Evolutionary conservation across 1,140 invertebrate species (phyloP).

Genomic region (Hyphantria cunea): DNA sequence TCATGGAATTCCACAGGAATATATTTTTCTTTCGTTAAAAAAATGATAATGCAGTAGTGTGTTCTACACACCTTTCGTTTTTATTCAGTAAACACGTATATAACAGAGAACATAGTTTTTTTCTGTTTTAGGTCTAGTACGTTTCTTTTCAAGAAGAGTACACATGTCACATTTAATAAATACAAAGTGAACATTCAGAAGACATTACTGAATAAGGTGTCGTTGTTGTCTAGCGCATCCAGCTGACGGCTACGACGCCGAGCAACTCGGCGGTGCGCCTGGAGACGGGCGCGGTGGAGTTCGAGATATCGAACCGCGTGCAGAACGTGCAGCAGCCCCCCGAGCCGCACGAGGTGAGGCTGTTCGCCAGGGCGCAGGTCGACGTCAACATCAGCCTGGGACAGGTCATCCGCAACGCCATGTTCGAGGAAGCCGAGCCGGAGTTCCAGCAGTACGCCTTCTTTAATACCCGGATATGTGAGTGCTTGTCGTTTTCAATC

Average conservation of each 20-base stretch:
- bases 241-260: conserved; percentile 98
- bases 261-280: conserved; percentile 97
- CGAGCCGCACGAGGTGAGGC: conserved; percentile 86
- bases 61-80: too few relatives aligned
- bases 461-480: conserved; percentile 95
- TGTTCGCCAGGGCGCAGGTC: conserved; percentile 95
- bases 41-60: too few relatives aligned
- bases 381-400: conserved; percentile 97
- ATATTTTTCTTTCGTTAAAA: too few relatives aligned
- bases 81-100: too few relatives aligned
- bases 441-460: conserved; percentile 98
- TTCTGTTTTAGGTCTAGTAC: too few relatives aligned
- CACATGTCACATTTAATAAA: too few relatives aligned
- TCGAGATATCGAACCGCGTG: conserved; percentile 96
- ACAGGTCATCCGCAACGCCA: conserved; percentile 94
- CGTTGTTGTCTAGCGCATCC: conserved; percentile 97
- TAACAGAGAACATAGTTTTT: too few relatives aligned
- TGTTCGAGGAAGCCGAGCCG: conserved; percentile 98
- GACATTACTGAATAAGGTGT: too few relatives aligned
- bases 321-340: conserved; percentile 91
- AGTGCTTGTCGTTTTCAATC: too few relatives aligned
- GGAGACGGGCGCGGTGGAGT: conserved; percentile 95
- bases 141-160: too few relatives aligned
- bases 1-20: too few relatives aligned
- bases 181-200: too few relatives aligned